Percentiles rank a stretch among this genome's conserved stretches.
Evolutionary conservation across 1,140 invertebrate genomes (phyloP).

Genomic region (Drosophila azteca): DNA sequence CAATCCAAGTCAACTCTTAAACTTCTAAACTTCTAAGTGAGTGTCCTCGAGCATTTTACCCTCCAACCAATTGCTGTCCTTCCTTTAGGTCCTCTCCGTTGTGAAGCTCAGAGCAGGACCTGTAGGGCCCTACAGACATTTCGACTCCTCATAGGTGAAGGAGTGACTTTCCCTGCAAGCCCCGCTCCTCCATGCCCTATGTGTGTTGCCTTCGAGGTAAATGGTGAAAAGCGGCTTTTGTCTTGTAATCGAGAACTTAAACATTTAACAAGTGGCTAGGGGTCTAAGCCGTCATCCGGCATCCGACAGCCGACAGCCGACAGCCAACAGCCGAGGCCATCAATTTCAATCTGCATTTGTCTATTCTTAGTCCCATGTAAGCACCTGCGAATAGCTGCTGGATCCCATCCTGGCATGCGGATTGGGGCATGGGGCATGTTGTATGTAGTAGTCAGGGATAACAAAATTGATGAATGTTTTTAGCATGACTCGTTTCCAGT

Average conservation of each 20-base stretch:
- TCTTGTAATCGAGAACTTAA: conserved; percentile 66
- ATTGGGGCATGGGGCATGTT: too few relatives aligned
- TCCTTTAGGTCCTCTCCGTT: too few relatives aligned
- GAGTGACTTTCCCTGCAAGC: too few relatives aligned
- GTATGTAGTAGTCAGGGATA: conserved; percentile 31
- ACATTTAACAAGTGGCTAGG: conserved; percentile 45
- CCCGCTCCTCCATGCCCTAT: too few relatives aligned
- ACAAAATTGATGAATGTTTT: conserved; percentile 76
- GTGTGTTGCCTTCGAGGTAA: too few relatives aligned
- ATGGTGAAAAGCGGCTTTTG: conserved; percentile 50
- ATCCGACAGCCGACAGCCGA: background rate
- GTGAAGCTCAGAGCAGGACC: too few relatives aligned
- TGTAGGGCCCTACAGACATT: too few relatives aligned
- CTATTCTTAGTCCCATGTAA: conserved; percentile 67
- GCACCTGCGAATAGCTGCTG: conserved; percentile 57
- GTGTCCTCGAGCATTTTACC: too few relatives aligned
- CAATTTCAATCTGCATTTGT: conserved; percentile 72
- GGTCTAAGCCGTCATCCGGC: background rate
- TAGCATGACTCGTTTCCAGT: conserved; percentile 56
- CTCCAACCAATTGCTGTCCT: too few relatives aligned
- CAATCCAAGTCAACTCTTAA: too few relatives aligned
- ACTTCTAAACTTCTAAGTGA: too few relatives aligned
- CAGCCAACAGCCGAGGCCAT: conserved; percentile 22
- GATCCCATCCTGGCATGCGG: conserved; percentile 13
- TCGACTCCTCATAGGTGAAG: too few relatives aligned